Evolutionary conservation across 1,140 invertebrate genomes (phyloP), one percentile per base, ranked within the genome.

Genomic region (Solen grandis): DNA sequence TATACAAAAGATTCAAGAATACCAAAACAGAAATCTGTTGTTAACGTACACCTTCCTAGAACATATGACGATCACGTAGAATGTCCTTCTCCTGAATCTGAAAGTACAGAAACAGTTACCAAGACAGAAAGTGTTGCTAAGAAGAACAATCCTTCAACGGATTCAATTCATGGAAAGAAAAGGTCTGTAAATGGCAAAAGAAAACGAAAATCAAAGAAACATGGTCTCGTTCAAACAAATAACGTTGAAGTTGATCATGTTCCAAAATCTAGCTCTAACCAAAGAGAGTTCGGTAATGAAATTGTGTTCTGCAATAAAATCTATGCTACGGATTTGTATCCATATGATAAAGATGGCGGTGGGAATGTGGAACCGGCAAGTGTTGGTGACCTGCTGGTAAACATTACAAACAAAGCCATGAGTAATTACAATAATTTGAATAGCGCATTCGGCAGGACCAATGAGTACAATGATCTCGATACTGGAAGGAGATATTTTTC

Each of bases 251-350:
- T n/a, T 5, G 1, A 14, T 14, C n/a, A 27, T 10, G 29, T 60
- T 2, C 29, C 14, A 19, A 60, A 29, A 60, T 19, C n/a, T 60
- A 27, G 41, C 8, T 14, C n/a, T 14, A 14, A 27, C 29, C n/a
- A 29, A 60, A 14, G 16, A 14, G n/a, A 60, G 27, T 60, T 60
- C 29, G 57, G 57, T 14, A 29, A 60, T 2, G 57, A 60, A 29
- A 25, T 60, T 27, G 57, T 27, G 27, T 60, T 60, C 27, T 60
- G 57, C 27, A 60, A 60, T 22, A 60, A 29, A 27, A 60, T 60
- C 29, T 60, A 60, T 13, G 57, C 19, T 27, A 29, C 57, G 14
- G 57, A 60, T 60, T 27, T 60, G 14, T 60, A 29, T 14, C 57
- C 57, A 27, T 52, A 16, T 3, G 19, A n/a, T 16, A 8, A 16